Percentiles rank a stretch among this genome's conserved stretches.
phyloP scores from a whole-genome alignment of 2,113 vertebrate genomes.

The Thomomys bottae region DNA sequence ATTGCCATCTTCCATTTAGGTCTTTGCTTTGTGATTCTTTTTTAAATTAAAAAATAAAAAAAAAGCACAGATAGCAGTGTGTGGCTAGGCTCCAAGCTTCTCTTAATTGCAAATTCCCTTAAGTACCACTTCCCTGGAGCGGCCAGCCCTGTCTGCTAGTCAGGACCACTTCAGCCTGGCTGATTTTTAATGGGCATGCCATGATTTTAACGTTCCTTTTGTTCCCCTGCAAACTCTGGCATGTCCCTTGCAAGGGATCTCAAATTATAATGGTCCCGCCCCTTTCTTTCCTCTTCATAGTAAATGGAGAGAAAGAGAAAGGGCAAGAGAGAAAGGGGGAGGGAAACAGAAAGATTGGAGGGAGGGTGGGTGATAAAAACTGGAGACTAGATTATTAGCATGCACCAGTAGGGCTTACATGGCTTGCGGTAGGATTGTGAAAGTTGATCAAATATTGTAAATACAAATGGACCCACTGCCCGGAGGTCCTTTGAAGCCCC shows the following conservation, averaged over 20 bases:
- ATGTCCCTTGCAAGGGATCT: conserved; percentile 27
- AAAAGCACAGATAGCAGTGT: conserved; percentile 52
- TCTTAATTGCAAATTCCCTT: conserved; percentile 79
- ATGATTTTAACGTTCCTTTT: conserved; percentile 59
- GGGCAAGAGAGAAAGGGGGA: neutral
- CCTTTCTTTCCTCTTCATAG: conserved; percentile 50
- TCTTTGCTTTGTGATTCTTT: conserved; percentile 63
- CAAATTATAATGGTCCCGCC: neutral
- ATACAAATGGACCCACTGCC: accelerated
- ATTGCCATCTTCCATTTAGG: conserved; percentile 66
- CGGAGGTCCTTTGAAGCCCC: neutral
- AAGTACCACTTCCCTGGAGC: conserved; percentile 73
- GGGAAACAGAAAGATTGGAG: neutral
- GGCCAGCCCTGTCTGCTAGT: conserved; percentile 55
- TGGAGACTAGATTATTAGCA: neutral
- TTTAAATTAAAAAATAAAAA: conserved; percentile 41
- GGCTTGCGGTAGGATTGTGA: accelerated
- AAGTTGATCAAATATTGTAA: neutral
- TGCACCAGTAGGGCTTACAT: neutral
- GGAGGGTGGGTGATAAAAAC: neutral
- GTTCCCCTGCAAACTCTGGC: conserved; percentile 47
- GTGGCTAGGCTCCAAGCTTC: conserved; percentile 76
- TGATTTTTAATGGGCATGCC: conserved; percentile 62
- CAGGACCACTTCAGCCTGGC: conserved; percentile 62
- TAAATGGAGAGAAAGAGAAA: conserved; percentile 12